Percentiles rank a stretch among this genome's conserved stretches.
Evolutionary conservation across 2,797 vertebrate genomes (phyloP).

Genomic region (Mus minutoides): DNA sequence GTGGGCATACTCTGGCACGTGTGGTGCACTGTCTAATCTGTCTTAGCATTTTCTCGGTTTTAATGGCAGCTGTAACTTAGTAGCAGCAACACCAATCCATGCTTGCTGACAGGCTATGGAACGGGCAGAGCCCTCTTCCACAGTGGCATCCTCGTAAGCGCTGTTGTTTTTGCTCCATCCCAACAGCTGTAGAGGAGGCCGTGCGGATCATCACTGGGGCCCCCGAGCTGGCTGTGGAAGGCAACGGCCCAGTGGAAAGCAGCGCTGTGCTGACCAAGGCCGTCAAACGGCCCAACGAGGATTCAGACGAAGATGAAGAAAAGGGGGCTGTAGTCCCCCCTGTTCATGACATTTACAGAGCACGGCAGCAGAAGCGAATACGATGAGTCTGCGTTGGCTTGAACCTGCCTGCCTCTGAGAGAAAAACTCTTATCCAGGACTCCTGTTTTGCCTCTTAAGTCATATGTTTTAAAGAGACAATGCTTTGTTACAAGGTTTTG

Average conservation of each 20-base stretch:
- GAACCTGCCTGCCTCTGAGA: slow-evolving; percentile 56
- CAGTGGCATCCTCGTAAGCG: neutral
- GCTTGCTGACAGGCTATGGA: slow-evolving; percentile 5
- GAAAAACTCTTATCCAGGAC: slow-evolving; percentile 77
- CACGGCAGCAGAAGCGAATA: slow-evolving; percentile 98
- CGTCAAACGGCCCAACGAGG: slow-evolving; percentile 97
- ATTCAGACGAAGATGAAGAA: slow-evolving; percentile 98
- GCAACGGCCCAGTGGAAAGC: slow-evolving; percentile 96
- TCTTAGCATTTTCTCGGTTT: neutral
- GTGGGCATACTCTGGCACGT: neutral
- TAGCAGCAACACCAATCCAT: neutral
- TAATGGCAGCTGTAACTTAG: neutral
- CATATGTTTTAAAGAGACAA: slow-evolving; percentile 86
- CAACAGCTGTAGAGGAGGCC: slow-evolving; percentile 94
- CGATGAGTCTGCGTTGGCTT: slow-evolving; percentile 91
- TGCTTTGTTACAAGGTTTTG: slow-evolving; percentile 85
- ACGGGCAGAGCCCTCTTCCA: neutral
- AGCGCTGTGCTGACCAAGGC: slow-evolving; percentile 92
- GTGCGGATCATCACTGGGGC: slow-evolving; percentile 95
- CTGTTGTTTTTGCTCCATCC: neutral
- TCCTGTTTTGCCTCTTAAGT: slow-evolving; percentile 84
- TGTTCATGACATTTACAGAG: slow-evolving; percentile 98
- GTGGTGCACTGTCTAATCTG: neutral
- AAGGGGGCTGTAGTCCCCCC: slow-evolving; percentile 97
- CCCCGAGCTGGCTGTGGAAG: slow-evolving; percentile 93